Evolutionary conservation across 92 coral and sea anemone species (phyloP), one percentile per base, ranked within the genome.

Genomic region (Porites divaricata): DNA sequence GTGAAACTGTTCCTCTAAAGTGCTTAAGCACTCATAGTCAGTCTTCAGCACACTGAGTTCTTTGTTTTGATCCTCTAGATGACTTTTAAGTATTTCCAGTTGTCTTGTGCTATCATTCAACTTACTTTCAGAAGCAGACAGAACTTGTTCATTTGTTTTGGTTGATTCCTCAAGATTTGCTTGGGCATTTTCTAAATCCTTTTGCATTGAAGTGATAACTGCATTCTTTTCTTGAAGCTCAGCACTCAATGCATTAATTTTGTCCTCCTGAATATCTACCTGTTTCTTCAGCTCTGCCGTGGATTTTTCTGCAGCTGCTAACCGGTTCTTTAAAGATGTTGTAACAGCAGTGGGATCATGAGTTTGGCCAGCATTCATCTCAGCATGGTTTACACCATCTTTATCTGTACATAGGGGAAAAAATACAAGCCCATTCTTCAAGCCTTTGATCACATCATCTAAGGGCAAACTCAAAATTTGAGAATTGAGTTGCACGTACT

Each of bases 281-380:
- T 92, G 87, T 16, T 67, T 67, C 41, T 88, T 81, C 13, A 90
- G 91, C 56, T 87, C 77, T 59, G 75, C 83, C 48, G 84, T 83
- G 62, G 84, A 79, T 58, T 77, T 76, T 72, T 81, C 90, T 16
- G 93, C 85, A 24, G 82, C 74, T 9, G 79, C 91, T 61, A 92
- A 87, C 89, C 89, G 91, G 15, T 84, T 87, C 59, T 80, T 87
- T 58, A 72, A 21, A 41, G 79, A 48, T 7, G 23, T 58, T 13
- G 53, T 20, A 35, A 72, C 19, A 8, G 23, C 41, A 35, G 67
- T 72, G 19, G 24, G 28, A 0, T 62, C 78, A 22, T 82, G 53
- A 63, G 2, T 41, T 48, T 78, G 70, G 51, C 24, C 73, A 16
- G 12, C 26, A 22, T 23, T 11, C 61, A 6, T 51, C 3, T 58